Conservation (phyloP, 1,140 invertebrate genomes). For the Globodera ellingtonae region DNA sequence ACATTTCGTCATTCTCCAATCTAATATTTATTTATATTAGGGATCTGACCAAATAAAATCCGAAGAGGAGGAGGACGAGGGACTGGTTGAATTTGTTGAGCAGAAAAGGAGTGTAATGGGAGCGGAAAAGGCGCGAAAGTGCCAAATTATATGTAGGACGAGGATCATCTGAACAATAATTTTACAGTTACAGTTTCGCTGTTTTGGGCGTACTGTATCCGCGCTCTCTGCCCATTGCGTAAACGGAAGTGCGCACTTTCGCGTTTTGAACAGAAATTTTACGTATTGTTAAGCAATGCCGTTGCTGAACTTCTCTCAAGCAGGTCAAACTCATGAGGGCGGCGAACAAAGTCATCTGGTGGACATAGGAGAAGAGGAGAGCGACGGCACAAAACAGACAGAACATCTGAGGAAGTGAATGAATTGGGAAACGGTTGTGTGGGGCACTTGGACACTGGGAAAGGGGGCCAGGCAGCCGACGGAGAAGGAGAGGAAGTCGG, state of each 20-base stretch:
- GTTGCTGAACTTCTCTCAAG: conserved; percentile 55
- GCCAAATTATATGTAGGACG: conserved; percentile 17
- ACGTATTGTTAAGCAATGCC: conserved; percentile 63
- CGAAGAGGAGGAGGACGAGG: conserved; percentile 85
- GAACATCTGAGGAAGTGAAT: conserved; percentile 52
- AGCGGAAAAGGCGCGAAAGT: conserved; percentile 76
- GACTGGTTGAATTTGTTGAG: conserved; percentile 81
- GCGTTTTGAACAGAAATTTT: not conserved
- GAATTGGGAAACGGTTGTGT: conserved; percentile 20
- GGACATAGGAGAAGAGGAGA: conserved; percentile 67
- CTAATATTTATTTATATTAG: not conserved
- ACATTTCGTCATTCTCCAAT: not conserved
- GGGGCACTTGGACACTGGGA: conserved; percentile 69
- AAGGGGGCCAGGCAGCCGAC: conserved; percentile 83
- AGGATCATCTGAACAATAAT: not conserved
- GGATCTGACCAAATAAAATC: conserved; percentile 73
- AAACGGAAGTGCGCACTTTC: not conserved
- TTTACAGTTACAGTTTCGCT: not conserved
- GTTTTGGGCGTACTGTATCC: conserved; percentile 16
- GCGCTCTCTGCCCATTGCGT: not conserved
- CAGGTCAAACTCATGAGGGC: conserved; percentile 64
- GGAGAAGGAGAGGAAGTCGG: conserved; percentile 93
- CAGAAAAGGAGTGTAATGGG: conserved; percentile 84
- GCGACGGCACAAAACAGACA: conserved; percentile 65
- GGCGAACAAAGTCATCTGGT: conserved; percentile 67